Conservation (phyloP, 2,888 invertebrate species). For the Heliconius hortense region DNA sequence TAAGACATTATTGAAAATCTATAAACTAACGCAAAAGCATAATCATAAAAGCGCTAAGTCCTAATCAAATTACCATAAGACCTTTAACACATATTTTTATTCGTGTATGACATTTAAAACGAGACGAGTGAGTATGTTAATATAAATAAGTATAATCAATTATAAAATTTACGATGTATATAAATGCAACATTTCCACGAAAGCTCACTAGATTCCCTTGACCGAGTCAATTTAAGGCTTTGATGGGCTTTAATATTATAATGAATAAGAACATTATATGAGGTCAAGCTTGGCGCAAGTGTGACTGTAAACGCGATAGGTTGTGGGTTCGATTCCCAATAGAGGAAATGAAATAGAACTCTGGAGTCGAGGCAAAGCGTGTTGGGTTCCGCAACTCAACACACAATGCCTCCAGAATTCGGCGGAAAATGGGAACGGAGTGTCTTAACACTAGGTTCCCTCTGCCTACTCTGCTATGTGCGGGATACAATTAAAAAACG, state of each 20-base stretch:
- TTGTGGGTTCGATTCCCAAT: too few species aligned
- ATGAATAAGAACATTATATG: slow-evolving; percentile 12
- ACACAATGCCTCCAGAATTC: too few species aligned
- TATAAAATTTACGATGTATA: slow-evolving; percentile 21
- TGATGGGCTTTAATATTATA: slow-evolving; percentile 4
- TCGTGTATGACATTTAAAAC: slow-evolving; percentile 15
- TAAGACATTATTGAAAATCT: not conserved
- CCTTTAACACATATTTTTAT: not conserved
- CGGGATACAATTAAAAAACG: not conserved
- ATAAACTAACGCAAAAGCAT: not conserved
- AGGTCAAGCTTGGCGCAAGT: too few species aligned
- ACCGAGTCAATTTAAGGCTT: slow-evolving; percentile 34
- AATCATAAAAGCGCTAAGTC: not conserved
- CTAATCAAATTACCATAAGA: not conserved
- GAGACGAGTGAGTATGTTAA: not conserved
- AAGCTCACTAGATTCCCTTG: slow-evolving; percentile 35
- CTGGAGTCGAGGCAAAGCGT: too few species aligned
- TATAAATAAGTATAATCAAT: not conserved
- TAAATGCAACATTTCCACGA: slow-evolving; percentile 23
- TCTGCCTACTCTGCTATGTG: too few species aligned
- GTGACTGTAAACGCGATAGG: too few species aligned
- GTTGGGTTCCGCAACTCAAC: too few species aligned
- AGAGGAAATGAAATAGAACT: too few species aligned
- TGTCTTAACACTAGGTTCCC: too few species aligned
- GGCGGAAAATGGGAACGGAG: too few species aligned